Conservation (phyloP, 2,113 vertebrate species). For the Polypterus bichir region DNA sequence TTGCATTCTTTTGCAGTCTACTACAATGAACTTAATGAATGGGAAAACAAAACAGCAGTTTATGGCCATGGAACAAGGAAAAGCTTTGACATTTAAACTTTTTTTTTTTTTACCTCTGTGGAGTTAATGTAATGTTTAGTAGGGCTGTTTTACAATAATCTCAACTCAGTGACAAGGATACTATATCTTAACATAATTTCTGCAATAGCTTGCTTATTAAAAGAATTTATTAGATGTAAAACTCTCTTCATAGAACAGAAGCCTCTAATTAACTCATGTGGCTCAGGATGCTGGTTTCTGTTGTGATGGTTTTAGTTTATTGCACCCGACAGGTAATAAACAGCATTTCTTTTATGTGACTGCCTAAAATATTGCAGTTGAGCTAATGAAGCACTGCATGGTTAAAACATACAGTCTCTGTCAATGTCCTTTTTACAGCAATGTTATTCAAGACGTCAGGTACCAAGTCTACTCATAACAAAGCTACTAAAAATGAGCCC, state of each 20-base stretch:
- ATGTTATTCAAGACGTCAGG: no score
- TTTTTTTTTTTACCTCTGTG: constrained; percentile 8
- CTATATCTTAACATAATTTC: constrained; percentile 32
- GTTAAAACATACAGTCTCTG: background rate
- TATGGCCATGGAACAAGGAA: constrained; percentile 1
- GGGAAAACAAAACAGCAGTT: background rate
- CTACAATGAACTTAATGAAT: background rate
- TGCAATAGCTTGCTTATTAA: constrained; percentile 46
- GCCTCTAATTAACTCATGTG: constrained; percentile 42
- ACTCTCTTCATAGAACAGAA: constrained; percentile 26
- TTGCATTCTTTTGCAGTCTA: background rate
- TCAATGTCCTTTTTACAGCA: no score
- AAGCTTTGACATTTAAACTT: constrained; percentile 4
- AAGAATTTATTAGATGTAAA: constrained; percentile 47
- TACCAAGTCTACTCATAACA: no score
- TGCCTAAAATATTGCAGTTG: constrained; percentile 40
- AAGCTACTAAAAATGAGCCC: no score
- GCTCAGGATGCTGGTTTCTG: constrained; percentile 38
- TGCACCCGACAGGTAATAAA: constrained; percentile 45
- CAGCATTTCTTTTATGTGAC: constrained; percentile 30
- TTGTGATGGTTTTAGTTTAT: constrained; percentile 42
- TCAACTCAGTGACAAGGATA: constrained; percentile 28
- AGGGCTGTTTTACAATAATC: constrained; percentile 29
- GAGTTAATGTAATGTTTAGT: constrained; percentile 26
- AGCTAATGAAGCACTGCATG: constrained; percentile 44